Conservation (phyloP, 2,888 invertebrate genomes). For the Nomada flava region DNA sequence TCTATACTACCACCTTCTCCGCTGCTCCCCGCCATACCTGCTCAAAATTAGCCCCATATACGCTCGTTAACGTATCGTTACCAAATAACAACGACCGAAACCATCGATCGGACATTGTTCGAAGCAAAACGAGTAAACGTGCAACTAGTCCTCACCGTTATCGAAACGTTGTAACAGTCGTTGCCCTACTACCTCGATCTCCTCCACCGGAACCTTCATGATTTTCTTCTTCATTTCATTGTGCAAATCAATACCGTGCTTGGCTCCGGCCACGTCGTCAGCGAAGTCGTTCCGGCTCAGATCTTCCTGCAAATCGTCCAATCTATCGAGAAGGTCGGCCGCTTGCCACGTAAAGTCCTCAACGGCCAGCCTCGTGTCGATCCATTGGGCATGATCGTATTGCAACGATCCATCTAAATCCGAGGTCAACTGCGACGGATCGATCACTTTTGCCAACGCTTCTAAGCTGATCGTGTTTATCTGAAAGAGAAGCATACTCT, state of each 20-base stretch:
- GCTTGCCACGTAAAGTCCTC: conserved; percentile 99
- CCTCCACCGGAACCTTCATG: conserved; percentile 96
- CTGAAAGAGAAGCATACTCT: conserved; percentile 84
- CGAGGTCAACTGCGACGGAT: conserved; percentile 95
- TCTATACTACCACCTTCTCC: conserved; percentile 88
- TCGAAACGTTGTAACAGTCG: conserved; percentile 88
- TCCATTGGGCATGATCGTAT: conserved; percentile 99
- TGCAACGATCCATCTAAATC: conserved; percentile 97
- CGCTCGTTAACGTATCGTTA: background rate
- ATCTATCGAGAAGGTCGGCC: conserved; percentile 94
- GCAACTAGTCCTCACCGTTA: conserved; percentile 68
- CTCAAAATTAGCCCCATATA: background rate
- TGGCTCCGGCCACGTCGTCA: conserved; percentile 96
- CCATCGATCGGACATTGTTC: background rate
- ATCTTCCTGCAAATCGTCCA: conserved; percentile 97
- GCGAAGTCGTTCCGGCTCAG: conserved; percentile 97
- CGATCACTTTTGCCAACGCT: conserved; percentile 96
- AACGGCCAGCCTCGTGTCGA: conserved; percentile 96
- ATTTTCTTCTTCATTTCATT: conserved; percentile 97
- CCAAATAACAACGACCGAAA: background rate
- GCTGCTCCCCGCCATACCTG: conserved; percentile 79
- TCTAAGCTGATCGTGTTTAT: conserved; percentile 98
- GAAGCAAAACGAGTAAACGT: background rate
- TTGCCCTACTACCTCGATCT: conserved; percentile 95
- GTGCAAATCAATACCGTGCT: conserved; percentile 96